Evolutionary conservation across 2,888 invertebrate genomes (phyloP).

Genomic region (Aromia moschata): DNA sequence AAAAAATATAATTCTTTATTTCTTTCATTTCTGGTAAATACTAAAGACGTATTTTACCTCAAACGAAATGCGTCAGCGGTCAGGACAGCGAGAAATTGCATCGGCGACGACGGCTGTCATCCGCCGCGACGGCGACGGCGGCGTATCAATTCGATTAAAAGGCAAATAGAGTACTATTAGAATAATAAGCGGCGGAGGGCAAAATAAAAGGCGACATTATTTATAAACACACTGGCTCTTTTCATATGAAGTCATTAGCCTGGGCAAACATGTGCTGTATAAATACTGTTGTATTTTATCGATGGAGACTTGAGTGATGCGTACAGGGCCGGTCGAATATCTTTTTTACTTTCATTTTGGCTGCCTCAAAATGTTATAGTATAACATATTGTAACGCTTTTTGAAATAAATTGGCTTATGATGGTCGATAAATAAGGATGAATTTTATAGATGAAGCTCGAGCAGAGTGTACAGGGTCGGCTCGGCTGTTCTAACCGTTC

Average conservation of each 20-base stretch:
- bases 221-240: constrained; percentile 16
- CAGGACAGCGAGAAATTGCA: constrained; percentile 3
- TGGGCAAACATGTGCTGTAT: constrained; percentile 10
- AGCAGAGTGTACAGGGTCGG: too few relatives aligned
- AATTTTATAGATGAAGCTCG: too few relatives aligned
- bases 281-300: constrained; percentile 16
- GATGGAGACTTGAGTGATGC: constrained; percentile 3
- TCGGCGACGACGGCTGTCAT: not conserved
- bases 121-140: too few relatives aligned
- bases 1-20: too few relatives aligned
- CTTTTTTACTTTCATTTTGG: not conserved
- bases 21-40: too few relatives aligned
- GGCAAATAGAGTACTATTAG: not conserved
- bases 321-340: constrained; percentile 1
- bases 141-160: constrained; percentile 9
- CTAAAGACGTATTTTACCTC: too few relatives aligned
- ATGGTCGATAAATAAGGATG: too few relatives aligned
- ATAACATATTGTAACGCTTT: too few relatives aligned
- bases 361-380: not conserved
- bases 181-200: constrained; percentile 7
- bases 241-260: constrained; percentile 22
- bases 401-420: too few relatives aligned
- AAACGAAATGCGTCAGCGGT: too few relatives aligned
- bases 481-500: too few relatives aligned
- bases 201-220: constrained; percentile 19